Evolutionary conservation across 2,888 invertebrate genomes (phyloP).

Genomic region (Aromia moschata): DNA sequence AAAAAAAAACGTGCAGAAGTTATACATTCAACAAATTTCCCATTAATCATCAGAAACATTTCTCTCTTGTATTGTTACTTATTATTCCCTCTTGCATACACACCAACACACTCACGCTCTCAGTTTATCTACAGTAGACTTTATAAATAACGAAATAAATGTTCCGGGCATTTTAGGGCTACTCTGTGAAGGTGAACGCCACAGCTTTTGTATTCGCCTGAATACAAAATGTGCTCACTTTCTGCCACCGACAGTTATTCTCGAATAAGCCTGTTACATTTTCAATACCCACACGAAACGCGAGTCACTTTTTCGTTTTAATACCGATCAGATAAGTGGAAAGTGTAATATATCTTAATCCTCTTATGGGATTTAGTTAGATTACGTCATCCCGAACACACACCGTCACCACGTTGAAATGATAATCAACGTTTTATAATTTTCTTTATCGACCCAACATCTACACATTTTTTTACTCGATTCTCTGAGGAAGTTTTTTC

Average conservation of each 20-base stretch:
- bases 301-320: slow-evolving; percentile 22
- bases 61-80: no score
- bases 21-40: no score
- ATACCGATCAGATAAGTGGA: slow-evolving; percentile 21
- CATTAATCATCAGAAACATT: no score
- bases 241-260: background rate
- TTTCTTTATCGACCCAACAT: slow-evolving; percentile 15
- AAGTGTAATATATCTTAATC: slow-evolving; percentile 31
- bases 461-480: slow-evolving; percentile 6
- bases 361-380: slow-evolving; percentile 27
- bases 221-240: background rate
- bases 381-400: slow-evolving; percentile 21
- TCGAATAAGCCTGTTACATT: background rate
- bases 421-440: slow-evolving; percentile 18
- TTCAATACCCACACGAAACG: background rate
- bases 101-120: no score
- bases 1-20: no score
- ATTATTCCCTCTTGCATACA: no score
- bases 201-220: no score
- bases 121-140: no score
- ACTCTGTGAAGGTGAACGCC: no score
- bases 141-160: no score
- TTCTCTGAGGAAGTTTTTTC: slow-evolving; percentile 3
- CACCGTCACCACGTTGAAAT: slow-evolving; percentile 20
- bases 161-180: no score